Conservation (phyloP, 2,888 invertebrate species). For the Synergus laeviventris region DNA sequence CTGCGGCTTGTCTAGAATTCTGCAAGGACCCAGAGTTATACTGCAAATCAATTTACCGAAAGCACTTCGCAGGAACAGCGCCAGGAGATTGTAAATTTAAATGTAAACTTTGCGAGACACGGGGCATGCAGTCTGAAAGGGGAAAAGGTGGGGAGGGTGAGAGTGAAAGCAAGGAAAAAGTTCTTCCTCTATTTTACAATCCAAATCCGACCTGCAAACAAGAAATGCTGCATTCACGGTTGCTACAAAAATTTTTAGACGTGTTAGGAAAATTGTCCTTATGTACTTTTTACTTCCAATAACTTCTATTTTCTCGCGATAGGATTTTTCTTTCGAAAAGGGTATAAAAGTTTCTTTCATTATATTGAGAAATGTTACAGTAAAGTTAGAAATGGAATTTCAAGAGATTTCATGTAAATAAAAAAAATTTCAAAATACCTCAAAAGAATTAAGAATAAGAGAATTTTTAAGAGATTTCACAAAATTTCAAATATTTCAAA, state of each 20-base stretch:
- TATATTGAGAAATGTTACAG: too few species aligned
- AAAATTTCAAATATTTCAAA: too few species aligned
- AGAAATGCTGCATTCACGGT: constrained; percentile 3
- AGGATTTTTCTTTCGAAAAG: not conserved
- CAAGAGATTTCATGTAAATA: too few species aligned
- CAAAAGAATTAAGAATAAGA: too few species aligned
- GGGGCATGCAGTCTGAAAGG: constrained; percentile 35
- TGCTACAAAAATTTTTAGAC: constrained; percentile 3
- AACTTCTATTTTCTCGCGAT: not conserved
- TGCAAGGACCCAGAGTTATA: constrained; percentile 48
- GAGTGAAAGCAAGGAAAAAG: constrained; percentile 34
- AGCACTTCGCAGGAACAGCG: constrained; percentile 56
- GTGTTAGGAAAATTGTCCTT: constrained; percentile 23
- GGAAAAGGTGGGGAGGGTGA: constrained; percentile 43
- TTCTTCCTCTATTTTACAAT: constrained; percentile 38
- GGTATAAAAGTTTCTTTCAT: not conserved
- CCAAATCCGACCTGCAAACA: constrained; percentile 38
- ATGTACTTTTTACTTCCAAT: constrained; percentile 17
- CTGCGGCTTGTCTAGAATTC: constrained; percentile 46
- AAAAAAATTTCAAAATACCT: too few species aligned
- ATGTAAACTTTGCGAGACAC: constrained; percentile 61
- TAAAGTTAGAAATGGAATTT: too few species aligned
- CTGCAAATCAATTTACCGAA: constrained; percentile 65
- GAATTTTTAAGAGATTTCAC: too few species aligned
- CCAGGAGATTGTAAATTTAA: constrained; percentile 66